Conservation (phyloP, 1,140 invertebrate genomes). For the Oreohelix idahoensis region DNA sequence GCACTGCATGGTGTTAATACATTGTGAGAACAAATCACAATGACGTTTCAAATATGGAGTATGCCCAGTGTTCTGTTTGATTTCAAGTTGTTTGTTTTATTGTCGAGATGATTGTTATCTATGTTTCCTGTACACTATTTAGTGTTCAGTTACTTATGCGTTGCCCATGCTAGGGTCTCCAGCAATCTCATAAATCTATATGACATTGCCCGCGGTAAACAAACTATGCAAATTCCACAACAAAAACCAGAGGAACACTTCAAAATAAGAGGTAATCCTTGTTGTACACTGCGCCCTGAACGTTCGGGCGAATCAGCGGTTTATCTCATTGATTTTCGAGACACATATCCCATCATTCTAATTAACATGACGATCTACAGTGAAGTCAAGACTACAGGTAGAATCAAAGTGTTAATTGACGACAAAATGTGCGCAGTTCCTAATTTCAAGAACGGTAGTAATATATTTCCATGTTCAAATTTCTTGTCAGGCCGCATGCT, state of each 20-base stretch:
- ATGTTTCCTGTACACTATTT: background rate
- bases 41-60: slow-evolving; percentile 1
- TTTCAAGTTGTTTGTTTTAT: background rate
- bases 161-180: background rate
- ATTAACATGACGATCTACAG: background rate
- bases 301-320: background rate
- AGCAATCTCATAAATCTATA: background rate
- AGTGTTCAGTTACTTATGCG: background rate
- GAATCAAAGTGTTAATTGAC: background rate
- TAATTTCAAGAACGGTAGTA: background rate
- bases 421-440: background rate
- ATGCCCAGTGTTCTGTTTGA: background rate
- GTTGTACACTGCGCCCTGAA: background rate
- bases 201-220: background rate
- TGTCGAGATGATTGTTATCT: background rate
- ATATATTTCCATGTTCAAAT: background rate
- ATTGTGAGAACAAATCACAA: background rate
- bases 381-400: background rate
- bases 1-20: background rate
- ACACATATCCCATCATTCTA: background rate
- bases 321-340: background rate
- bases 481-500: background rate
- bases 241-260: background rate
- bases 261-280: background rate
- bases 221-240: background rate